These are phyloP conservation scores for Erythrocercus mccallii DNA, from an alignment of 2,113 vertebrate species.

Conservation along the genomic window DNA sequence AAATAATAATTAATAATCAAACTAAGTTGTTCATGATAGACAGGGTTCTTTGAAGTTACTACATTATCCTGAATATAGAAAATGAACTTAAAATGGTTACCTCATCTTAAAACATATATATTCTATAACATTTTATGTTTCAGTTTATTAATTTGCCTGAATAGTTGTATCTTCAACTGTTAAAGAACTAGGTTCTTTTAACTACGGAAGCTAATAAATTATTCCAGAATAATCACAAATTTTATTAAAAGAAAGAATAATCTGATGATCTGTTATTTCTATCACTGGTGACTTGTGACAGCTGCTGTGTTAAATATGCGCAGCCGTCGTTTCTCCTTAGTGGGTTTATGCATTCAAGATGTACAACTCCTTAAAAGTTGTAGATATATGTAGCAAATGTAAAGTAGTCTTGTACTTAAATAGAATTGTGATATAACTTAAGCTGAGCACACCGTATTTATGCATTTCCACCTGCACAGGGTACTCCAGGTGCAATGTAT, in stretches of 20 bases:
- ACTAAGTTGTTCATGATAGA: background rate
- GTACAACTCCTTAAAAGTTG: background rate
- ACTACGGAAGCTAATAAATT: background rate
- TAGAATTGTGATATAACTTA: background rate
- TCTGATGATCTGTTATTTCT: background rate
- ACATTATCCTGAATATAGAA: background rate
- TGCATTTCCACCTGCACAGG: background rate
- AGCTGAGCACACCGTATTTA: background rate
- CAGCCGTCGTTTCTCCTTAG: background rate
- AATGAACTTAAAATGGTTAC: background rate
- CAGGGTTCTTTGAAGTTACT: background rate
- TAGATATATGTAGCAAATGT: background rate
- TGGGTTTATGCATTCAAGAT: background rate
- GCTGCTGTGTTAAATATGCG: background rate
- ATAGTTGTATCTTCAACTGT: background rate
- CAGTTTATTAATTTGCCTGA: background rate
- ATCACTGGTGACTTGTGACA: background rate
- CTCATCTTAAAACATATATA: background rate
- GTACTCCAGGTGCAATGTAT: background rate
- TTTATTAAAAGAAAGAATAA: background rate
- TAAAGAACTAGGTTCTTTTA: background rate
- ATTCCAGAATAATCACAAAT: background rate
- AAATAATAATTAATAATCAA: background rate
- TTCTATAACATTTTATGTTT: background rate
- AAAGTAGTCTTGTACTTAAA: background rate